These are phyloP conservation scores for Theonella swinhoei DNA, from an alignment of 37 sponge, comb jelly and placozoan genomes.

Conservation along the genomic window DNA sequence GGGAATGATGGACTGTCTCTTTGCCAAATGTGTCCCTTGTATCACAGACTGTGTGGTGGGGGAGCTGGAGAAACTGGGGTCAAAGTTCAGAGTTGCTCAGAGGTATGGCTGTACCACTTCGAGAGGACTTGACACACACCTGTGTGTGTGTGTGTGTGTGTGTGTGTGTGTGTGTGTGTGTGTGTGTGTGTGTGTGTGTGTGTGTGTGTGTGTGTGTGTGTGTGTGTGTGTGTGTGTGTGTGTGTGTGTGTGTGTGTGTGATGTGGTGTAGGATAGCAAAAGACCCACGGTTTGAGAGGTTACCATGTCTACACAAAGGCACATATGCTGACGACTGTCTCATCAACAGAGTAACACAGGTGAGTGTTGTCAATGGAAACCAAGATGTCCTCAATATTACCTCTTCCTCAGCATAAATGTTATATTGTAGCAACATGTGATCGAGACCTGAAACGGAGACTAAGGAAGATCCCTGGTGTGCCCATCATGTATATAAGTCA, in stretches of 20 bases:
- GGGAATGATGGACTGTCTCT: constrained; percentile 97
- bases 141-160: neutral
- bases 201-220: neutral
- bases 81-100: constrained; percentile 94
- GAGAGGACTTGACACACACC: neutral
- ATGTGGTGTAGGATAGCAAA: constrained; percentile 88
- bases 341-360: constrained; percentile 93
- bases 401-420: constrained; percentile 82
- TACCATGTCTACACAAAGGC: constrained; percentile 96
- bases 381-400: neutral
- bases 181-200: neutral
- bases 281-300: constrained; percentile 94
- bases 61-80: constrained; percentile 97
- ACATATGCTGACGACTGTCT: constrained; percentile 99
- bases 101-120: constrained; percentile 42
- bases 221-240: neutral
- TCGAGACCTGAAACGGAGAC: constrained; percentile 92
- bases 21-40: constrained; percentile 97
- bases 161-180: constrained; percentile 1
- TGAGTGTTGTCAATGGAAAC: constrained; percentile 16
- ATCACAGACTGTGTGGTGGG: constrained; percentile 99
- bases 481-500: constrained; percentile 99
- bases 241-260: neutral
- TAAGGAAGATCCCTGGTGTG: constrained; percentile 96
- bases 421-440: constrained; percentile 99